Base-by-base conservation (phyloP, 2,888 invertebrate genomes). In the Ctenicera cuprea region DNA sequence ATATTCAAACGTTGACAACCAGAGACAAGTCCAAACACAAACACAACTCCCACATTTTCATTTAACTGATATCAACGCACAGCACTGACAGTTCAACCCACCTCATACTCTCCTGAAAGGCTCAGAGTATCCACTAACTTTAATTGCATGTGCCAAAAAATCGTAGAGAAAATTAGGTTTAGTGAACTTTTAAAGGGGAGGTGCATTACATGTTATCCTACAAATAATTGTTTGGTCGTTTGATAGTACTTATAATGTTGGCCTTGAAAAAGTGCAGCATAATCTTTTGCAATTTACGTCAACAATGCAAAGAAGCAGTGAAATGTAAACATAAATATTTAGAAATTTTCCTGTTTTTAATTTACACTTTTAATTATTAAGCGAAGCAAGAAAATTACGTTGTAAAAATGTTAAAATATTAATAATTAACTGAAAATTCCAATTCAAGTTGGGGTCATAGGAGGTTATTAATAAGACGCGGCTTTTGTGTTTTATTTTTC, bases 11-110 rank as follows among this genome's bases (percentile, higher is more conserved):
- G 33, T 16, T 45, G 18, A 41, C 66, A 41, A 14, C 14, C 30
- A 50, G 26, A 12, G 14, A 38, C 54, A 54, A 66, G 45, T 30
- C 45, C 33, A 71, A 65, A 71, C 37, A 65, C 54, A 71, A 71
- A 71, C 64, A 71, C 52, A 71, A n/a, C n/a, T n/a, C 43, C 64
- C 20, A 70, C 70, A 41, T 54, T 70, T 63, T 63, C 50, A 59
- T 71, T 71, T 71, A 59, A 14, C 14, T 52, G 54, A 22, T 18
- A 54, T 71, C 57, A 43, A 8, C 30, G 38, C n/a, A n/a, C n/a
- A n/a, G n/a, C n/a, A n/a, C 38, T 59, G 70, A 50, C 69, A 68
- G 48, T 14, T 30, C 59, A 68, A 59, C 54, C 59, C 48, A 37
- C 43, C 30, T 45, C 43, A 38, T 22, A 30, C 16, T 48, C 54